Conservation (phyloP, 2,888 invertebrate species). For the Hemithea aestivaria region DNA sequence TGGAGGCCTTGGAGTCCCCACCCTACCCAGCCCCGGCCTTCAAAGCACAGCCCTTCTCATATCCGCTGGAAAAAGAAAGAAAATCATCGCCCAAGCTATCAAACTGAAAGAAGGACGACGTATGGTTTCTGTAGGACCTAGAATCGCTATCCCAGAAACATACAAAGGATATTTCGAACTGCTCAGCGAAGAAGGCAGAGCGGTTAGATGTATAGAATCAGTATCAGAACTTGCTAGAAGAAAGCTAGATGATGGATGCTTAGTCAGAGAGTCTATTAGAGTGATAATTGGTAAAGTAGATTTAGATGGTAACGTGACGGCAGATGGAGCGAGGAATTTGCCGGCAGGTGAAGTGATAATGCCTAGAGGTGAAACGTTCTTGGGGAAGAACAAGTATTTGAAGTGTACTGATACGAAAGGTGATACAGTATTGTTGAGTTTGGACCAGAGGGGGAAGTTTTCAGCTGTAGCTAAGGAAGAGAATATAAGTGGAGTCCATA, state of each 20-base stretch:
- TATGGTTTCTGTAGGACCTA: slow-evolving; percentile 88
- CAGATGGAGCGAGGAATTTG: slow-evolving; percentile 85
- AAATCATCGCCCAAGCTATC: slow-evolving; percentile 92
- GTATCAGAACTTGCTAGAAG: slow-evolving; percentile 90
- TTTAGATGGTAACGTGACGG: slow-evolving; percentile 80
- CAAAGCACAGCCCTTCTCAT: slow-evolving; percentile 92
- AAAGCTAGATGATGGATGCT: slow-evolving; percentile 85
- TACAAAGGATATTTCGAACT: slow-evolving; percentile 96
- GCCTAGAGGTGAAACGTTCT: slow-evolving; percentile 84
- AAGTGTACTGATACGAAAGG: slow-evolving; percentile 93
- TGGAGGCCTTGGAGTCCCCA: slow-evolving; percentile 93
- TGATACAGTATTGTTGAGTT: slow-evolving; percentile 88
- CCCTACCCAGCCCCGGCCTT: slow-evolving; percentile 90
- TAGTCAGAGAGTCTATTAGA: slow-evolving; percentile 88
- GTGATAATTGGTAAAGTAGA: slow-evolving; percentile 82
- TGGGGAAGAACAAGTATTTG: slow-evolving; percentile 87
- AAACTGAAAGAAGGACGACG: slow-evolving; percentile 93
- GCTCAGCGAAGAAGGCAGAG: slow-evolving; percentile 94
- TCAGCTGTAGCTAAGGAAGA: slow-evolving; percentile 95
- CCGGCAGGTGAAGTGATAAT: slow-evolving; percentile 91
- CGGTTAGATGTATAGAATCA: slow-evolving; percentile 93
- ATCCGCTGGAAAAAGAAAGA: slow-evolving; percentile 90
- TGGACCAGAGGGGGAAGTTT: slow-evolving; percentile 94
- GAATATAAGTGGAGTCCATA: slow-evolving; percentile 96
- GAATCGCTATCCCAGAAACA: slow-evolving; percentile 93